Percentiles rank a stretch among this genome's conserved stretches.
phyloP scores from a whole-genome alignment of 2,888 invertebrate species.

The Aquatica leii region DNA sequence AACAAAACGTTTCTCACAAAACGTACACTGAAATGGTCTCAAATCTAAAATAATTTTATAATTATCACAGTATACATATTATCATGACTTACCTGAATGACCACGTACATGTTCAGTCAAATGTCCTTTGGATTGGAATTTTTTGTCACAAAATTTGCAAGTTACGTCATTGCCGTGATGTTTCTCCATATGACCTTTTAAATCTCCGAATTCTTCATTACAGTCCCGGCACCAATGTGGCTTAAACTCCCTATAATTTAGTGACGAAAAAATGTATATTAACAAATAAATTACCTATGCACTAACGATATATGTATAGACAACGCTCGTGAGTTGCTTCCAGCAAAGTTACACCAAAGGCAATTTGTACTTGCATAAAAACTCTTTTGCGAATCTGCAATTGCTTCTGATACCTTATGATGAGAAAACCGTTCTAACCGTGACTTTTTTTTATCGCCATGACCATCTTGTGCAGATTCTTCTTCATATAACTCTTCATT shows the following conservation, averaged over 20 bases:
- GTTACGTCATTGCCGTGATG: slow-evolving; percentile 44
- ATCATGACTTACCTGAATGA: slow-evolving; percentile 45
- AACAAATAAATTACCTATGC: slow-evolving; percentile 48
- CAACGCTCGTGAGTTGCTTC: slow-evolving; percentile 46
- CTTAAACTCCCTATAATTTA: slow-evolving; percentile 49
- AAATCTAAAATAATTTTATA: slow-evolving; percentile 39
- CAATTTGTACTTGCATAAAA: slow-evolving; percentile 46
- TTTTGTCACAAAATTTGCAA: slow-evolving; percentile 51
- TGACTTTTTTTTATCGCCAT: slow-evolving; percentile 23
- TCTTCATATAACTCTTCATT: slow-evolving; percentile 18
- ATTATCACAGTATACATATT: not conserved
- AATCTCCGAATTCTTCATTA: slow-evolving; percentile 47
- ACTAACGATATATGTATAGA: slow-evolving; percentile 51
- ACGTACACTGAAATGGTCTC: slow-evolving; percentile 44
- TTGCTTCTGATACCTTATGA: slow-evolving; percentile 46
- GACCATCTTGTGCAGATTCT: slow-evolving; percentile 8
- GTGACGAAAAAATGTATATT: not conserved
- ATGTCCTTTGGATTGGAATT: slow-evolving; percentile 46
- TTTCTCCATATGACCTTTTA: slow-evolving; percentile 41
- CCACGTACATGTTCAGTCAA: slow-evolving; percentile 51
- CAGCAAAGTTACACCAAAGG: slow-evolving; percentile 48
- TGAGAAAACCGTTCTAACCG: slow-evolving; percentile 42
- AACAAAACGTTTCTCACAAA: slow-evolving; percentile 48
- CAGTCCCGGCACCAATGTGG: slow-evolving; percentile 51
- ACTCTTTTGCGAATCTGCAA: slow-evolving; percentile 41